These are phyloP conservation scores for Catocala sponsa DNA, from an alignment of 2,888 invertebrate species.

Conservation along the genomic window DNA sequence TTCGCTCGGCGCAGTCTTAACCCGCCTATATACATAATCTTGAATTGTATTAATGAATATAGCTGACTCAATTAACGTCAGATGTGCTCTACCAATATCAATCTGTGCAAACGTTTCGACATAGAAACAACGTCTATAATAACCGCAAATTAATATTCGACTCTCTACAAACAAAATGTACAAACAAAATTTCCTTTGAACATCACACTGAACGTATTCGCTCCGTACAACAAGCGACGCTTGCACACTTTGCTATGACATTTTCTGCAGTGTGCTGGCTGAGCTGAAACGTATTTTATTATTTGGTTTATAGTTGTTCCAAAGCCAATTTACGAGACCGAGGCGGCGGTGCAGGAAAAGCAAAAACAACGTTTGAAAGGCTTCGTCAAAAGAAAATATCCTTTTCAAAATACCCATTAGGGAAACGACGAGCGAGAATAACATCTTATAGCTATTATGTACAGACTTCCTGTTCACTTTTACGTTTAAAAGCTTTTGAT, in stretches of 20 bases:
- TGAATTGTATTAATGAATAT: too few species aligned
- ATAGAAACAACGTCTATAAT: background rate
- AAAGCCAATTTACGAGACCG: constrained; percentile 66
- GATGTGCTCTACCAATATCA: too few species aligned
- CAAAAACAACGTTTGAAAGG: constrained; percentile 64
- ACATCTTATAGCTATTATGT: constrained; percentile 49
- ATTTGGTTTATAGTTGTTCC: constrained; percentile 61
- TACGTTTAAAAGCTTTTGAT: constrained; percentile 52
- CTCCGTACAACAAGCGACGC: constrained; percentile 18
- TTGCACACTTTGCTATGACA: constrained; percentile 45
- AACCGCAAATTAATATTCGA: constrained; percentile 26
- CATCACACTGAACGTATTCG: constrained; percentile 26
- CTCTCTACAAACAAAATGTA: constrained; percentile 14
- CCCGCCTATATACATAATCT: too few species aligned
- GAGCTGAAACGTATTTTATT: constrained; percentile 53
- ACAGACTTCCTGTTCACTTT: constrained; percentile 40
- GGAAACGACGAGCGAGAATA: constrained; percentile 55
- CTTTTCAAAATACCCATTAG: constrained; percentile 62
- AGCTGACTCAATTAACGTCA: too few species aligned
- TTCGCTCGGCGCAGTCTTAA: too few species aligned
- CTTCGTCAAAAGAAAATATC: constrained; percentile 59
- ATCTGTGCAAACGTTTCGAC: too few species aligned
- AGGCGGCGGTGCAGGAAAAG: constrained; percentile 53
- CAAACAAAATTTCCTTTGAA: constrained; percentile 28
- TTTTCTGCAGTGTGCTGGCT: constrained; percentile 40